Evolutionary conservation across 2,888 invertebrate genomes (phyloP).

Genomic region (Pollenia griseotomentosa): DNA sequence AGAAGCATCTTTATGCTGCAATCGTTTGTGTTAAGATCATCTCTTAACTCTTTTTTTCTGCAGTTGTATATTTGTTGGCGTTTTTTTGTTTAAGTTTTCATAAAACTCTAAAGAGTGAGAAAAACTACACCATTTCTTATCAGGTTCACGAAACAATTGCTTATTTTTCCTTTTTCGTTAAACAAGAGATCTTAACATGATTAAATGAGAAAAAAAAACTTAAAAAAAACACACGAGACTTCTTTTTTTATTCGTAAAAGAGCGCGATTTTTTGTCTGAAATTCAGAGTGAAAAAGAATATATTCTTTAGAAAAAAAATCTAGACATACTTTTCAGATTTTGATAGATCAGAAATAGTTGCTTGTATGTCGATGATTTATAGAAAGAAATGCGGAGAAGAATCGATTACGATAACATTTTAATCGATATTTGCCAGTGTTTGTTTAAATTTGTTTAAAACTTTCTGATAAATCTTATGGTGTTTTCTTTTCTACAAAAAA

Average conservation of each 20-base stretch:
- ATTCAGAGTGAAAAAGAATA: conserved; percentile 11
- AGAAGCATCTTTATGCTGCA: conserved; percentile 66
- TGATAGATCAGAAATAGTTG: no score
- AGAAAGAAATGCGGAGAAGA: no score
- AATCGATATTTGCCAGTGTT: no score
- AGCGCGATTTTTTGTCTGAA: conserved; percentile 31
- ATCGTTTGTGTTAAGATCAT: conserved; percentile 68
- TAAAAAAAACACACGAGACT: conserved; percentile 28
- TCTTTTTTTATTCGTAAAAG: conserved; percentile 37
- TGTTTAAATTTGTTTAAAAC: no score
- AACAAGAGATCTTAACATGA: conserved; percentile 76
- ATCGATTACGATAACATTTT: no score
- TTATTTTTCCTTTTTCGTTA: conserved; percentile 75
- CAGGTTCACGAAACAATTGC: conserved; percentile 78
- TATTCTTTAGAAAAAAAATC: neutral
- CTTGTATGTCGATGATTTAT: no score
- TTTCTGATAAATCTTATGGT: no score
- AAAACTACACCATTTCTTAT: conserved; percentile 80
- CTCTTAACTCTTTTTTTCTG: conserved; percentile 43
- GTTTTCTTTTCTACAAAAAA: no score
- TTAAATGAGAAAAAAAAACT: conserved; percentile 49
- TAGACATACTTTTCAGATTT: no score
- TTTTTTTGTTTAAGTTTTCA: conserved; percentile 32
- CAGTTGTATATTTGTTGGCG: conserved; percentile 9
- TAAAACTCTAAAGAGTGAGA: conserved; percentile 78